phyloP scores from a whole-genome alignment of 1,140 invertebrate species.

The Leptestheria dahalacensis region DNA sequence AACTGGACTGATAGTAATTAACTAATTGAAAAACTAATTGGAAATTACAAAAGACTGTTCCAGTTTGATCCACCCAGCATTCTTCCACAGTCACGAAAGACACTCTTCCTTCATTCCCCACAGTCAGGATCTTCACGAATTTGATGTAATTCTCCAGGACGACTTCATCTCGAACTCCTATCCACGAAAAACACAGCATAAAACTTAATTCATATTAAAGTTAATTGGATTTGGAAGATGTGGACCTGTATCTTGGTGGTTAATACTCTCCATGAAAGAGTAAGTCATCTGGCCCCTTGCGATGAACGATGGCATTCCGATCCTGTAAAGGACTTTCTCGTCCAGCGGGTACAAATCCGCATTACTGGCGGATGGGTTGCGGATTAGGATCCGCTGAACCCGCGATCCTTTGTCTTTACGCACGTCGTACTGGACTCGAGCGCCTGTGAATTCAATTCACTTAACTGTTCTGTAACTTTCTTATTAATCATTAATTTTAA shows the following conservation, averaged over 20 bases:
- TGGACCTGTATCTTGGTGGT: not conserved
- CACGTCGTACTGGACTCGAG: slow-evolving; percentile 9
- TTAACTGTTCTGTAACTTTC: no score
- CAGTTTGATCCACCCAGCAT: not conserved
- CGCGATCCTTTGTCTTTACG: not conserved
- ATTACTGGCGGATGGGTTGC: not conserved
- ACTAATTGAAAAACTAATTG: no score
- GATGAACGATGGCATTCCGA: slow-evolving; percentile 12
- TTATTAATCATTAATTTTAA: no score
- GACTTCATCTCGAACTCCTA: slow-evolving; percentile 6
- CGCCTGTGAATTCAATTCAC: slow-evolving; percentile 4
- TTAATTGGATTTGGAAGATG: no score
- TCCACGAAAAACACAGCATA: not conserved
- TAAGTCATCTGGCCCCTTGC: not conserved
- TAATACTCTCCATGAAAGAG: not conserved
- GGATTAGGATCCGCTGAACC: not conserved
- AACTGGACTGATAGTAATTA: not conserved
- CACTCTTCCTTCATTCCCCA: slow-evolving; percentile 11
- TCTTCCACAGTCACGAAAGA: not conserved
- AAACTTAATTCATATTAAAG: not conserved
- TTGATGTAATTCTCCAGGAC: slow-evolving; percentile 11
- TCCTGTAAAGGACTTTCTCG: not conserved
- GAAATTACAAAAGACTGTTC: slow-evolving; percentile 9
- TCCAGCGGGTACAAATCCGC: not conserved
- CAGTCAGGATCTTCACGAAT: not conserved